These are phyloP conservation scores for Physella acuta DNA, from an alignment of 1,140 invertebrate genomes.

Conservation along the genomic window DNA sequence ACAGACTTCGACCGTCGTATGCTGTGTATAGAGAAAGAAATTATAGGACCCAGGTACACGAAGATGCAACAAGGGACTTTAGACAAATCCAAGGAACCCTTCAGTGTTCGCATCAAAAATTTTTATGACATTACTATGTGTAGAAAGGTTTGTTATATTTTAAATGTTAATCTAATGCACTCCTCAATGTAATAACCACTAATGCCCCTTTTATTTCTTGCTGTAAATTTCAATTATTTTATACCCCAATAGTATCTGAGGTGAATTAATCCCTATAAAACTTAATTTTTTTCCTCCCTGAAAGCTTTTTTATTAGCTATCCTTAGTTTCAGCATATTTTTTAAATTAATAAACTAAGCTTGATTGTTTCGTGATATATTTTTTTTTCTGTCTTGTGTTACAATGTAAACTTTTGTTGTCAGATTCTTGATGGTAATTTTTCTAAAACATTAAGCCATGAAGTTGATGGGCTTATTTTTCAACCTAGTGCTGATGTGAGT, in stretches of 20 bases:
- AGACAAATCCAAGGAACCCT: slow-evolving; percentile 76
- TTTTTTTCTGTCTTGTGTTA: background rate
- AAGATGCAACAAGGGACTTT: slow-evolving; percentile 78
- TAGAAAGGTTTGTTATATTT: slow-evolving; percentile 60
- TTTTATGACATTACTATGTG: slow-evolving; percentile 81
- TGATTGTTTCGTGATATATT: too few relatives aligned
- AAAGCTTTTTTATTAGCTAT: too few relatives aligned
- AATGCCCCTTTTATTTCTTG: too few relatives aligned
- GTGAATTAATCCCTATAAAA: too few relatives aligned
- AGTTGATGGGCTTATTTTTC: slow-evolving; percentile 97
- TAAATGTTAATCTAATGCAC: slow-evolving; percentile 1
- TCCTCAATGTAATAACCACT: too few relatives aligned
- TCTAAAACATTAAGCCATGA: slow-evolving; percentile 83
- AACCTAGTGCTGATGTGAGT: slow-evolving; percentile 77
- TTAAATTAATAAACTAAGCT: too few relatives aligned
- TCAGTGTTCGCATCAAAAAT: slow-evolving; percentile 75
- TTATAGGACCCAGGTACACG: slow-evolving; percentile 70
- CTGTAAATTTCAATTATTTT: too few relatives aligned
- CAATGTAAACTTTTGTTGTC: slow-evolving; percentile 22
- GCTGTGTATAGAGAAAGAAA: slow-evolving; percentile 72
- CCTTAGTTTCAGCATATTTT: too few relatives aligned
- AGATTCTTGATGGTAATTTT: slow-evolving; percentile 84
- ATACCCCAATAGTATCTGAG: too few relatives aligned
- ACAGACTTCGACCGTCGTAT: slow-evolving; percentile 77
- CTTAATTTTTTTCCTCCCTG: too few relatives aligned